Evolutionary conservation across 2,888 invertebrate genomes (phyloP), one percentile per base, ranked within the genome.

Genomic region (Quadroppia sp.): DNA sequence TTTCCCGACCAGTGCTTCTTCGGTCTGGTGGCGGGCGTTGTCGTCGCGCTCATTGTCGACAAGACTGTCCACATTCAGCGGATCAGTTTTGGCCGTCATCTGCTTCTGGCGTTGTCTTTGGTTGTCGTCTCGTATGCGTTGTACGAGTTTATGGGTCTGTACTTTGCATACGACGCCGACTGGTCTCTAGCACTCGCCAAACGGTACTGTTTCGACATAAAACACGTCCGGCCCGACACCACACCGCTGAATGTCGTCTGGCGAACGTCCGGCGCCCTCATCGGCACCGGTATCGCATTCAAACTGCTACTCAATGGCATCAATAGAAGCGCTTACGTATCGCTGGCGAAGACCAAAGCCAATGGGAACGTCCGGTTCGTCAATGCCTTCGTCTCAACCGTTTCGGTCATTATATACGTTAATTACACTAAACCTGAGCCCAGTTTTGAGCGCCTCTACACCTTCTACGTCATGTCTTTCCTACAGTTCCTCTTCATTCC

Each of bases 1-100:
- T 59, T 59, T 59, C 59, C 59, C 28, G 59, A 59, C 17, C 59
- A 59, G 17, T 59, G 59, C 59, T 59, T 59, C 23, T n/a, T 59
- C 17, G 59, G 59, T 6, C 28, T 59, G 4, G 1, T 59, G 2
- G 28, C 28, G 1, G 59, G 59, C 11, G 28, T 59, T 28, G 11
- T 59, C 7, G 59, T 59, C 2, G 59, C 59, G 17, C 15, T 59
- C 28, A 59, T 59, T 59, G 17, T 59, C 28, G 59, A 59, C 1
- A 59, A 59, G 17, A 23, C 28, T 28, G 28, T 59, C 28, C 28
- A 59, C 17, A 32, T 59, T 23, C 9, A 25, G 11, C 9, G 32
- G 28, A 25, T 59, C 59, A 28, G 32, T 30, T 28, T 59, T 17
- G 32, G 32, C 11, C 1, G 2, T 3, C 59, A 59, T 32, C 15